Conservation (phyloP, 1,140 invertebrate genomes). For the Bombus fervidus region DNA sequence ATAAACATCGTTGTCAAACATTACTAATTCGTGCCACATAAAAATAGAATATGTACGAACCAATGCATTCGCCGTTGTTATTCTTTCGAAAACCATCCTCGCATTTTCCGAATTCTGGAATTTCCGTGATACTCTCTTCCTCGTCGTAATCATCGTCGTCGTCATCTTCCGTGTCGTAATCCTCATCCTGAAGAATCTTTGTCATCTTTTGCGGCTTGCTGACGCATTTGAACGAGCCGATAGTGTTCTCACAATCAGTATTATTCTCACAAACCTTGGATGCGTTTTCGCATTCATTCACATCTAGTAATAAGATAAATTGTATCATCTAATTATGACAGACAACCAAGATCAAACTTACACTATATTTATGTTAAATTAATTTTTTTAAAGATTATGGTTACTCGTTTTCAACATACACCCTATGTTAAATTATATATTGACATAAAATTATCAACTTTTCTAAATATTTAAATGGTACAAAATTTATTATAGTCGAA, state of each 20-base stretch:
- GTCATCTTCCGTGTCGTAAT: constrained; percentile 75
- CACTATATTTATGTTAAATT: too few relatives aligned
- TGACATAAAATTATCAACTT: too few relatives aligned
- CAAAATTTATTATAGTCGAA: too few relatives aligned
- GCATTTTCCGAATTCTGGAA: constrained; percentile 77
- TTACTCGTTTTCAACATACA: not conserved
- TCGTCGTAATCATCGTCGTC: constrained; percentile 64
- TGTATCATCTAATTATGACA: too few relatives aligned
- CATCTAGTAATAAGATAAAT: constrained; percentile 82
- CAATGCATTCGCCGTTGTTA: constrained; percentile 80
- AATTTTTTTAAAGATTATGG: not conserved
- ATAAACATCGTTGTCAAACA: not conserved
- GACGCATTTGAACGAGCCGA: constrained; percentile 84
- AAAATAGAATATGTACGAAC: constrained; percentile 62
- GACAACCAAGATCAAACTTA: not conserved
- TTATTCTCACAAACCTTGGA: constrained; percentile 81
- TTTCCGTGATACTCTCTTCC: constrained; percentile 74
- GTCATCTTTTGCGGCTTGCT: constrained; percentile 71
- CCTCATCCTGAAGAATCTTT: constrained; percentile 72
- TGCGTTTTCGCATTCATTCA: constrained; percentile 86
- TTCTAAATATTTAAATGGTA: too few relatives aligned
- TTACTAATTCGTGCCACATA: not conserved
- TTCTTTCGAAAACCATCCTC: constrained; percentile 83
- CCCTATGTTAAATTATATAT: too few relatives aligned
- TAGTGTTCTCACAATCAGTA: constrained; percentile 84